phyloP scores from a whole-genome alignment of 2,888 invertebrate genomes.

The Acrocera orbiculus region DNA sequence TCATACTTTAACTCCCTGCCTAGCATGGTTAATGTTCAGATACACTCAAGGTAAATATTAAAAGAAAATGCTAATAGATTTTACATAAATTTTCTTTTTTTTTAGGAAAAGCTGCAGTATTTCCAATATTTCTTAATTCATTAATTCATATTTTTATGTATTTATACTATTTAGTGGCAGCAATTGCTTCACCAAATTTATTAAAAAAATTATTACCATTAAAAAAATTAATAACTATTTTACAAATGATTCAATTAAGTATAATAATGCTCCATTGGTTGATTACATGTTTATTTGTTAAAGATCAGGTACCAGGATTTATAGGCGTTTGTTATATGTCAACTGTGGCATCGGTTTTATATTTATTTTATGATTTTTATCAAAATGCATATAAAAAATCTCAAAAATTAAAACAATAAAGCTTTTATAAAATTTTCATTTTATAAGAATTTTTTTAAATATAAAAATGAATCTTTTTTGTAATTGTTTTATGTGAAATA shows the following conservation, averaged over 20 bases:
- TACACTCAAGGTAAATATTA: no score
- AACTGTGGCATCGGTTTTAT: slow-evolving; percentile 45
- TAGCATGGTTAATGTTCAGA: no score
- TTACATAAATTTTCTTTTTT: no score
- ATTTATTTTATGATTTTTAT: slow-evolving; percentile 56
- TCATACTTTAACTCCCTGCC: no score
- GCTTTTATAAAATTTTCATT: neutral
- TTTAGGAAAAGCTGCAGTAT: no score
- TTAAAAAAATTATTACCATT: slow-evolving; percentile 38
- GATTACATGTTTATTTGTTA: no score
- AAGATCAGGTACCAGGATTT: no score
- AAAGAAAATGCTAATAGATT: no score
- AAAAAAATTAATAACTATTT: slow-evolving; percentile 42
- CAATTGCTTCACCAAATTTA: slow-evolving; percentile 37
- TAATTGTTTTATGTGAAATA: neutral
- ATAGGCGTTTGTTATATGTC: slow-evolving; percentile 40
- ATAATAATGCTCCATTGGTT: no score
- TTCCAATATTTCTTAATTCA: slow-evolving; percentile 47
- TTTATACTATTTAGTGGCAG: slow-evolving; percentile 48
- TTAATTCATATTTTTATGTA: slow-evolving; percentile 59
- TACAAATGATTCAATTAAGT: slow-evolving; percentile 58
- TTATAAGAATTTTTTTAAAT: neutral
- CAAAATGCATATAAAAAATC: slow-evolving; percentile 34
- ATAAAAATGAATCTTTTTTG: neutral
- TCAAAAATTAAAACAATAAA: neutral